A percentile compares a stretch with the other conserved stretches of the same genome.
These are phyloP conservation scores for Cheilosia vulpina DNA, from an alignment of 2,888 invertebrate genomes.

Conservation along the genomic window DNA sequence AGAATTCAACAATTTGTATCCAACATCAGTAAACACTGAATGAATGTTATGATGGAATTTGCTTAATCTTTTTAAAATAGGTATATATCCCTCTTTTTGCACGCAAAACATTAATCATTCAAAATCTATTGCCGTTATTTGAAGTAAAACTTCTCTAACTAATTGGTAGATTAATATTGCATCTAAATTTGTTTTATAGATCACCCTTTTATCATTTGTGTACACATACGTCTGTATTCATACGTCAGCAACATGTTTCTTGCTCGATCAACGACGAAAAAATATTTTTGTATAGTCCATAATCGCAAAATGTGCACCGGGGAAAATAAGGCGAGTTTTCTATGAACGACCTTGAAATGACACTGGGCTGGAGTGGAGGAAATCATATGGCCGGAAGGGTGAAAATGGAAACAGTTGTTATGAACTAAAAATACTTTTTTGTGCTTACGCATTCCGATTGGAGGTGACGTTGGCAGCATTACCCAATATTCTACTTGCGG, in stretches of 20 bases:
- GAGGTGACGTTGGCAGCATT: constrained; percentile 70
- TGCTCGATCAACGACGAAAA: constrained; percentile 16
- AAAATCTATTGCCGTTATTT: too few species aligned
- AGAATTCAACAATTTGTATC: too few species aligned
- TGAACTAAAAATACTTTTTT: neutral
- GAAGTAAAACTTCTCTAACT: too few species aligned
- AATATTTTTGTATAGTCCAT: constrained; percentile 5
- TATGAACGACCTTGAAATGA: constrained; percentile 61
- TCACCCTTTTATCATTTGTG: constrained; percentile 17
- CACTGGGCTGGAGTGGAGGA: constrained; percentile 21
- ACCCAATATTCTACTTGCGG: constrained; percentile 76
- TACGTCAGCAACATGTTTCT: constrained; percentile 48
- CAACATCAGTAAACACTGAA: too few species aligned
- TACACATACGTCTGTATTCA: neutral
- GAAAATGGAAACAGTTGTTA: neutral
- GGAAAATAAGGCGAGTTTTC: constrained; percentile 9
- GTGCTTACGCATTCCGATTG: constrained; percentile 76
- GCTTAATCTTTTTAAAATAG: too few species aligned
- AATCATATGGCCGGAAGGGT: neutral
- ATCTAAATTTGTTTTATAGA: neutral
- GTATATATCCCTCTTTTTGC: too few species aligned
- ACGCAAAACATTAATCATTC: too few species aligned
- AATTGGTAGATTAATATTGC: too few species aligned
- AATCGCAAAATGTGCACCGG: constrained; percentile 35
- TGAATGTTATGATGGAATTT: too few species aligned